These are phyloP conservation scores for Bucco capensis DNA, from an alignment of 2,113 vertebrate species.

Conservation along the genomic window DNA sequence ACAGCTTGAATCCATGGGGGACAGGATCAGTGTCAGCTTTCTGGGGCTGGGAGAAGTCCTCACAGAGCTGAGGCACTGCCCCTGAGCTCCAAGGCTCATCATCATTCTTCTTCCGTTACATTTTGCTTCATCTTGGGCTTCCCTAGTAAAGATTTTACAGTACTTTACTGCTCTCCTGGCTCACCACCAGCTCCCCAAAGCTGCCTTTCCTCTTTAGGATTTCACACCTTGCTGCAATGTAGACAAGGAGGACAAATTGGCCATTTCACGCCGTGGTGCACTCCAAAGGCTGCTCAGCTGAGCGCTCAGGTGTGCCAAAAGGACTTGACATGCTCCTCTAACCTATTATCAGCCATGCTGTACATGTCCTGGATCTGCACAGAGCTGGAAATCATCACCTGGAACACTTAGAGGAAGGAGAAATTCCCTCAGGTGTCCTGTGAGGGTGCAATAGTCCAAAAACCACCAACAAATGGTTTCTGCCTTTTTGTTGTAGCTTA, in stretches of 20 bases:
- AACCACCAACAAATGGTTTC: background rate
- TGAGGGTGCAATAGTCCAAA: background rate
- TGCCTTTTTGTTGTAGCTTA: background rate
- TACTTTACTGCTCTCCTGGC: background rate
- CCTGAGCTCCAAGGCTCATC: background rate
- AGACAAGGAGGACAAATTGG: background rate
- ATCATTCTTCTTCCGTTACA: fast-evolving
- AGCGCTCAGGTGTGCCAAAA: background rate
- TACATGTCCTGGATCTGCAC: fast-evolving
- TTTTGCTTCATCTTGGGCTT: background rate
- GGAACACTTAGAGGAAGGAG: background rate
- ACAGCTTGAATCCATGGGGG: no score
- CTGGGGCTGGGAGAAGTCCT: background rate
- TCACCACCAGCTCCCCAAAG: background rate
- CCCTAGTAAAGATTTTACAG: background rate
- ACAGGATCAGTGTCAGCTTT: background rate
- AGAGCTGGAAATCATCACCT: no score
- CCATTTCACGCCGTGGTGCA: background rate
- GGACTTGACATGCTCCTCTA: background rate
- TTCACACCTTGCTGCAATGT: background rate
- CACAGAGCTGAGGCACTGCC: fast-evolving
- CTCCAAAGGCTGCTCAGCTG: background rate
- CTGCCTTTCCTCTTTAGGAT: background rate
- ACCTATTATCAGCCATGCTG: fast-evolving
- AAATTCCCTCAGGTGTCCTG: background rate